phyloP scores from a whole-genome alignment of 2,113 vertebrate genomes.

The Phodopus roborovskii region DNA sequence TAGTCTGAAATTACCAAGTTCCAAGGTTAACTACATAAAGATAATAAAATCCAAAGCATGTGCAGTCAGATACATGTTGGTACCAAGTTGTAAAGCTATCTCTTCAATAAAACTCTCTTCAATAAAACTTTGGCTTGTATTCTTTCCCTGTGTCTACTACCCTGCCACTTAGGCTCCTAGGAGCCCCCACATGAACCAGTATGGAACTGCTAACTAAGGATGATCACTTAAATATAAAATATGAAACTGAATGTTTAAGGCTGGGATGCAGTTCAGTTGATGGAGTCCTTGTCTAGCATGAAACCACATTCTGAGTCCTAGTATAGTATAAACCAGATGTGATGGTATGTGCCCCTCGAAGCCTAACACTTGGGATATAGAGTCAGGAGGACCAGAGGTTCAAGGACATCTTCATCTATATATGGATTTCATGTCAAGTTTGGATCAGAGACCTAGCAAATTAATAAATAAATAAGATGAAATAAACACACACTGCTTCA shows the following conservation, averaged over 20 bases:
- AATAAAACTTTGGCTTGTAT: background rate
- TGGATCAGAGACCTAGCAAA: too few species aligned
- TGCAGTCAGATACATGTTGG: background rate
- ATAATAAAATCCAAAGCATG: background rate
- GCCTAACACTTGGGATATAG: too few species aligned
- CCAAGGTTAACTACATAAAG: slow-evolving; percentile 35
- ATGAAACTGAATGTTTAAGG: background rate
- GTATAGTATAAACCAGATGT: background rate
- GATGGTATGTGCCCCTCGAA: too few species aligned
- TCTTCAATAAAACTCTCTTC: background rate
- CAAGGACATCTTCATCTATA: background rate
- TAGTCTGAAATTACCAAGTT: slow-evolving; percentile 6
- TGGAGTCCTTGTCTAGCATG: background rate
- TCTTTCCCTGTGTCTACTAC: background rate
- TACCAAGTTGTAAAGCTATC: accelerated
- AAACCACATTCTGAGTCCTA: background rate
- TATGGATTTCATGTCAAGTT: background rate
- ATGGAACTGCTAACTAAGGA: background rate
- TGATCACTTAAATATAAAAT: background rate
- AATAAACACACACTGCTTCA: background rate
- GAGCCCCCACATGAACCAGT: background rate
- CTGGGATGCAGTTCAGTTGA: background rate
- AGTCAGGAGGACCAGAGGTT: background rate
- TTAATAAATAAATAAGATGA: background rate
- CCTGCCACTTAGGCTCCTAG: background rate